Conservation (phyloP, 2,888 invertebrate species). For the Chironomus tentans region DNA sequence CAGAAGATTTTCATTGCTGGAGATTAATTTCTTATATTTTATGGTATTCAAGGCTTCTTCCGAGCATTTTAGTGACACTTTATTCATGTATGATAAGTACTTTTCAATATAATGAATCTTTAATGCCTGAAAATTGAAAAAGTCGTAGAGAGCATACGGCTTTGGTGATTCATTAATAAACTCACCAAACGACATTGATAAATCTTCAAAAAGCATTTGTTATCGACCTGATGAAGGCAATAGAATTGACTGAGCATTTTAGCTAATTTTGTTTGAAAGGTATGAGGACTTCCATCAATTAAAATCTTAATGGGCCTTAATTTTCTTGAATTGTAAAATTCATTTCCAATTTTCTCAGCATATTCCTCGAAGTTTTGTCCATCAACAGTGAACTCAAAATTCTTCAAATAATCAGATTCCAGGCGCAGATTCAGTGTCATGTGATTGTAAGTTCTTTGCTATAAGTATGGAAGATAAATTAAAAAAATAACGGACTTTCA, state of each 20-base stretch:
- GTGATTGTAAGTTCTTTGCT: slow-evolving; percentile 51
- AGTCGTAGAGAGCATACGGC: neutral
- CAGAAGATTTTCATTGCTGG: neutral
- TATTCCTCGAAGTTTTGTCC: slow-evolving; percentile 24
- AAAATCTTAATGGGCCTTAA: slow-evolving; percentile 51
- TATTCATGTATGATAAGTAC: neutral
- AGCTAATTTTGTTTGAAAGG: slow-evolving; percentile 54
- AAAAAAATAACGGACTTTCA: neutral
- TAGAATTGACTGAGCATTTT: slow-evolving; percentile 49
- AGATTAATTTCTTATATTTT: neutral
- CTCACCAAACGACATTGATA: neutral
- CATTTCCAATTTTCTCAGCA: slow-evolving; percentile 42
- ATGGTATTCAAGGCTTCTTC: neutral
- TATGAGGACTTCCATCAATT: slow-evolving; percentile 56
- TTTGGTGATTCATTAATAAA: too few relatives aligned
- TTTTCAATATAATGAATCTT: neutral
- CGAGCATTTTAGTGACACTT: neutral
- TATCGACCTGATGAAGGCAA: slow-evolving; percentile 37
- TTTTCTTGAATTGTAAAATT: slow-evolving; percentile 46
- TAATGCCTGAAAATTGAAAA: neutral
- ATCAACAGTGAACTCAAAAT: slow-evolving; percentile 46
- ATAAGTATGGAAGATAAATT: slow-evolving; percentile 29
- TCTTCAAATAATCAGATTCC: slow-evolving; percentile 50
- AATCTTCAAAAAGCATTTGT: slow-evolving; percentile 1
- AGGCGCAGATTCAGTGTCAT: slow-evolving; percentile 50